phyloP scores from a whole-genome alignment of 92 coral and sea anemone genomes.

The Palythoa grandiflora region DNA sequence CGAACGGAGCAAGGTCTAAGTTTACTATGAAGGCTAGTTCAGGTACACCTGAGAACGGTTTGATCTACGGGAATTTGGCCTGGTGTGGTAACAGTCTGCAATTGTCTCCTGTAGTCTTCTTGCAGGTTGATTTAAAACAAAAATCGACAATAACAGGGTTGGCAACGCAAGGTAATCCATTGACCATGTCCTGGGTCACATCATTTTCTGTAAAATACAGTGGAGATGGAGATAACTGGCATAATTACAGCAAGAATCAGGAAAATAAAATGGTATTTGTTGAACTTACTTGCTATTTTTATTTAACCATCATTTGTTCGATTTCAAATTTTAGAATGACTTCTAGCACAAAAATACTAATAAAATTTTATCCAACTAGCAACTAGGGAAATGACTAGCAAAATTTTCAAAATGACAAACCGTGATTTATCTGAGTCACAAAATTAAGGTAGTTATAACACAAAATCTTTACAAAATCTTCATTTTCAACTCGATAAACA shows the following conservation, averaged over 20 bases:
- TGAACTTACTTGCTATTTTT: background rate
- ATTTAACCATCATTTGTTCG: no score
- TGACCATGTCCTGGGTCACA: background rate
- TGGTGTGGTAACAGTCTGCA: background rate
- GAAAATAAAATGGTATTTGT: background rate
- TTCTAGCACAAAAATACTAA: no score
- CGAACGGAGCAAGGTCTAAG: background rate
- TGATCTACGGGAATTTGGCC: background rate
- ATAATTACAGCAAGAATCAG: background rate
- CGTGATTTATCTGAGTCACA: no score
- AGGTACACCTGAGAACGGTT: background rate
- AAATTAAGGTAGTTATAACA: no score
- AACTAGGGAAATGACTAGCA: no score
- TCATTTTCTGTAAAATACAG: background rate
- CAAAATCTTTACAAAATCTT: no score
- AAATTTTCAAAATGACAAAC: no score
- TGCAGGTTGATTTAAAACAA: background rate
- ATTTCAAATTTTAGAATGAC: no score
- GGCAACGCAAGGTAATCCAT: slow-evolving; percentile 15
- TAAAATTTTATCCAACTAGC: no score
- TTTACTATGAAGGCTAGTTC: background rate
- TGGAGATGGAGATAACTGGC: background rate
- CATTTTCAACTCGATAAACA: no score
- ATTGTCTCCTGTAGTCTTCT: background rate
- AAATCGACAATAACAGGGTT: background rate